These are phyloP conservation scores for Mesodorylaimus sp. DNA, from an alignment of 2,888 invertebrate genomes.

Conservation along the genomic window DNA sequence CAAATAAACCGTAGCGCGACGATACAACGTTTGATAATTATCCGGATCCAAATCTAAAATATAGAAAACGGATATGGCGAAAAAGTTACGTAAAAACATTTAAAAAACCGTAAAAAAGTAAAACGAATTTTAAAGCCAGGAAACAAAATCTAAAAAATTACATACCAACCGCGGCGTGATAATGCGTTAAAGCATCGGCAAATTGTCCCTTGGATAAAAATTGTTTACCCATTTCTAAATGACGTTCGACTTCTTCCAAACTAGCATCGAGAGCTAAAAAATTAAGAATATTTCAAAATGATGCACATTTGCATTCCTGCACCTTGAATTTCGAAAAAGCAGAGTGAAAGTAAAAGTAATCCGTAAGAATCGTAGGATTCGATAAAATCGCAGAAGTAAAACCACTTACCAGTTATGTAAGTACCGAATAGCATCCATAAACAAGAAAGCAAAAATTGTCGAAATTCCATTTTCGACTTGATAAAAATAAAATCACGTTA, in stretches of 20 bases:
- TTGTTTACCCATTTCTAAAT: conserved; percentile 78
- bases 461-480: no score
- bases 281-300: no score
- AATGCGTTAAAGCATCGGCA: conserved; percentile 85
- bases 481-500: no score
- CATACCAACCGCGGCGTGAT: conserved; percentile 75
- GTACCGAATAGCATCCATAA: no score
- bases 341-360: no score
- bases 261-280: conserved; percentile 11
- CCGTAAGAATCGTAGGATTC: no score
- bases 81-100: background rate
- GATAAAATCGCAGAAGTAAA: no score
- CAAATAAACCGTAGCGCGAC: conserved; percentile 82
- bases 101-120: conserved; percentile 3
- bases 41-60: conserved; percentile 72
- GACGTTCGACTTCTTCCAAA: conserved; percentile 57
- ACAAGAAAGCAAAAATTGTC: no score
- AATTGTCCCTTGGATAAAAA: conserved; percentile 78
- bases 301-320: no score
- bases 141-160: conserved; percentile 12
- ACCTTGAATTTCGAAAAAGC: no score
- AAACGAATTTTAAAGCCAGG: conserved; percentile 1
- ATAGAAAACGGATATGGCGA: conserved; percentile 13
- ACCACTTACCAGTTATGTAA: no score
- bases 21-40: conserved; percentile 87